Evolutionary conservation across 2,113 vertebrate genomes (phyloP), one percentile per base, ranked within the genome.

Genomic region (Hystrix cristata): DNA sequence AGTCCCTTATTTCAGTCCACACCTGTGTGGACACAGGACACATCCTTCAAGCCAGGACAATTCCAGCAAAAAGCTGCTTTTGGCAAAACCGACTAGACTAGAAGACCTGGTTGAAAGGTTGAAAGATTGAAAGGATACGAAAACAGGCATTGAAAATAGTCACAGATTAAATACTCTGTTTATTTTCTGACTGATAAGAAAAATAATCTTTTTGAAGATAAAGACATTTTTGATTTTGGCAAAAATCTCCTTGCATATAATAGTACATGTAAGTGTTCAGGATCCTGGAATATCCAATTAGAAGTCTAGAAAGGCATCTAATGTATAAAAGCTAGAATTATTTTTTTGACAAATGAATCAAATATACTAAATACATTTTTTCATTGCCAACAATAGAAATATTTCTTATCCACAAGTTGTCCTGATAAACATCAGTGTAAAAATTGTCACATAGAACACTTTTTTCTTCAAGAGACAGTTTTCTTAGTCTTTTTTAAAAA

Each of bases 301-400:
- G 55, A 87, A 64, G 16, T 62, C 19, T 67, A 86, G 25, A 64
- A 88, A 11, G 62, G 1, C 9, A 76, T 60, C 18, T 90, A 18
- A 57, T 43, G 23, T 38, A 69, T 82, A 78, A 72, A 83, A 27
- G 38, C 1, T 27, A 81, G 53, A 87, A 84, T 76, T 67, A 57
- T 95, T 88, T 31, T 13, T 65, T 43, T 93, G 64, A 55, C 0
- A 51, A 16, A 65, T 88, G 55, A 94, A 11, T 93, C 69, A 0
- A 79, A 31, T 83, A 89, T 89, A 27, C 11, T 67, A 64, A 14
- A 14, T 21, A 91, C 79, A 88, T 97, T 88, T 65, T 67, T 51
- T 48, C 13, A 46, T 5, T 15, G 0, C 78, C 29, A 80, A 29
- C 76, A 19, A 81, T 55, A 53, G 23, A 10, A n/a, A 84, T 64